Conservation (phyloP, 2,113 vertebrate genomes). For the Phyllostomus hastatus region DNA sequence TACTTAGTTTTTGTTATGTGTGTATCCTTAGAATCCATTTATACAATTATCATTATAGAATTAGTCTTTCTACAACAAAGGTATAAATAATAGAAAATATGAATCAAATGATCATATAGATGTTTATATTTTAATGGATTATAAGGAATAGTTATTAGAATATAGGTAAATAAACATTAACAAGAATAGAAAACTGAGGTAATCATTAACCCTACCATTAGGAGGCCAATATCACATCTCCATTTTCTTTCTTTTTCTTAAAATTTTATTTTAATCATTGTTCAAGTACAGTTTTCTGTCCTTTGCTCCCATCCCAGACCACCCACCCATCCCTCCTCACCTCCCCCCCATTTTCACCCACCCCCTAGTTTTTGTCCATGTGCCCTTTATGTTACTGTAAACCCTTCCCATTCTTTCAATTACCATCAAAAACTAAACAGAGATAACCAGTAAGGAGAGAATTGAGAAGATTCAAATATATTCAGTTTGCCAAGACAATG, state of each 20-base stretch:
- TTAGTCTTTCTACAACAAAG: background rate
- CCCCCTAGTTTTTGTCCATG: no score
- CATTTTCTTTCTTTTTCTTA: background rate
- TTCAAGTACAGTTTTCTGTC: no score
- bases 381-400: no score
- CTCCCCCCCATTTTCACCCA: no score
- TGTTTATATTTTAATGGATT: background rate
- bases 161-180: background rate
- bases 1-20: background rate
- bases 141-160: background rate
- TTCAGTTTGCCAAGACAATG: background rate
- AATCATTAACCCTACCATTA: background rate
- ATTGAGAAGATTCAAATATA: background rate
- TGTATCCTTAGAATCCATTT: background rate
- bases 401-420: background rate
- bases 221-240: background rate
- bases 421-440: background rate
- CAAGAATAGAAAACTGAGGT: background rate
- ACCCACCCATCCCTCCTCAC: no score
- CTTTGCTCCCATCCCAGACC: no score
- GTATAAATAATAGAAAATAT: background rate
- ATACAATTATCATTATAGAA: background rate
- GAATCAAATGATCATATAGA: background rate
- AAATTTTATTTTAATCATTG: no score
- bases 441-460: background rate